Percentiles rank a stretch among this genome's conserved stretches.
phyloP scores from a whole-genome alignment of 2,888 invertebrate genomes.

The Hyppa rectilinea region DNA sequence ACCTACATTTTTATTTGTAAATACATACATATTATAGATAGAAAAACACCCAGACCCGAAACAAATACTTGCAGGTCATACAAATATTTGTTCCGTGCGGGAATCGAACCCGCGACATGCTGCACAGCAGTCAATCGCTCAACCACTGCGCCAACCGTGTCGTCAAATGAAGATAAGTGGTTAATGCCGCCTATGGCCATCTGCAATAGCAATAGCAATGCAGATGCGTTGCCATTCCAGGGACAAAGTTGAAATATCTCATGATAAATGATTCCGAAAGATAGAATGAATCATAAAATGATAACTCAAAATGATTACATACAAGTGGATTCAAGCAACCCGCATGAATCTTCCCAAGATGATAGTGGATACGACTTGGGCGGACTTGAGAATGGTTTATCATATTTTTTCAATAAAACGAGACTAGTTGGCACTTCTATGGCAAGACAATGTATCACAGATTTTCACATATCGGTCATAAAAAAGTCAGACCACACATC shows the following conservation, averaged over 20 bases:
- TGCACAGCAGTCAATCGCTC: too few species aligned
- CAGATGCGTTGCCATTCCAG: too few species aligned
- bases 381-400: slow-evolving; percentile 20
- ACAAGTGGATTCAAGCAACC: slow-evolving; percentile 6
- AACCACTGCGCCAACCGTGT: too few species aligned
- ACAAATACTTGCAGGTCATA: too few species aligned
- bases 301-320: neutral
- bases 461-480: neutral
- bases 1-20: too few species aligned
- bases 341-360: slow-evolving; percentile 32
- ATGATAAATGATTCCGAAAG: neutral
- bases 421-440: neutral
- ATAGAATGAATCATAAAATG: neutral
- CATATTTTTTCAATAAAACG: slow-evolving; percentile 33
- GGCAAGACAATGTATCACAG: slow-evolving; percentile 22
- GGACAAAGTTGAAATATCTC: neutral
- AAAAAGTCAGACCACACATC: neutral
- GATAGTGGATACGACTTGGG: slow-evolving; percentile 27
- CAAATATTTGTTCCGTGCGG: too few species aligned
- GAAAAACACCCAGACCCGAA: too few species aligned
- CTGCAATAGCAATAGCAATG: neutral
- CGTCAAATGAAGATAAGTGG: too few species aligned
- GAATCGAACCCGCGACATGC: too few species aligned
- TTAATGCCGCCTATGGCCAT: neutral
- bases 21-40: too few species aligned